These are phyloP conservation scores for Zelostemma sp. DNA, from an alignment of 1,140 invertebrate genomes.

Conservation along the genomic window DNA sequence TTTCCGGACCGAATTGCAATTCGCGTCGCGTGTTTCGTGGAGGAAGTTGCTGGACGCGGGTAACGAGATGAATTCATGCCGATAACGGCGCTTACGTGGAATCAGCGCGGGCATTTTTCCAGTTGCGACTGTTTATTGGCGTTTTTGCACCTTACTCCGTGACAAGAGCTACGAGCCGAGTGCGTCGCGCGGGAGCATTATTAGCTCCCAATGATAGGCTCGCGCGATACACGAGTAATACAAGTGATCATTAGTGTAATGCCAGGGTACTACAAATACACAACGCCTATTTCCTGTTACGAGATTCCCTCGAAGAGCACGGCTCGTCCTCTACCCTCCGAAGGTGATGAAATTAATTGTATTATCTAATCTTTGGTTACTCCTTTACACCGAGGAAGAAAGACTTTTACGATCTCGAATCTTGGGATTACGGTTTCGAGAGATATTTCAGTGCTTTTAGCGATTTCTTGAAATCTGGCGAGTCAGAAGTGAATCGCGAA, in stretches of 20 bases:
- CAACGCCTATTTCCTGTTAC: slow-evolving; percentile 11
- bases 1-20: too few species aligned
- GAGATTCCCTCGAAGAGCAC: neutral
- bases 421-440: too few species aligned
- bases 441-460: too few species aligned
- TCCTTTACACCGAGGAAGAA: too few species aligned
- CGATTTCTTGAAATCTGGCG: too few species aligned
- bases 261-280: slow-evolving; percentile 23
- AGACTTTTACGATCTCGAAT: too few species aligned
- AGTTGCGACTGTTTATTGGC: slow-evolving; percentile 29
- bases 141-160: slow-evolving; percentile 21
- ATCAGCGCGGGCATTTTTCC: slow-evolving; percentile 15
- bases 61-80: slow-evolving; percentile 20
- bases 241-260: slow-evolving; percentile 39
- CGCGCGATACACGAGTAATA: slow-evolving; percentile 19
- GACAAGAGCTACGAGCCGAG: slow-evolving; percentile 22
- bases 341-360: neutral
- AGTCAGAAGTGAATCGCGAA: too few species aligned
- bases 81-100: slow-evolving; percentile 17
- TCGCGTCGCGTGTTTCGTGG: neutral
- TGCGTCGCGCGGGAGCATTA: slow-evolving; percentile 27
- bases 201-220: slow-evolving; percentile 35
- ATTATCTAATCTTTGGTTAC: neutral
- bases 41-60: slow-evolving; percentile 4
- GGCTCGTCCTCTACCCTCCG: neutral